phyloP scores from a whole-genome alignment of 2,797 vertebrate genomes.

The Vespertilio murinus region DNA sequence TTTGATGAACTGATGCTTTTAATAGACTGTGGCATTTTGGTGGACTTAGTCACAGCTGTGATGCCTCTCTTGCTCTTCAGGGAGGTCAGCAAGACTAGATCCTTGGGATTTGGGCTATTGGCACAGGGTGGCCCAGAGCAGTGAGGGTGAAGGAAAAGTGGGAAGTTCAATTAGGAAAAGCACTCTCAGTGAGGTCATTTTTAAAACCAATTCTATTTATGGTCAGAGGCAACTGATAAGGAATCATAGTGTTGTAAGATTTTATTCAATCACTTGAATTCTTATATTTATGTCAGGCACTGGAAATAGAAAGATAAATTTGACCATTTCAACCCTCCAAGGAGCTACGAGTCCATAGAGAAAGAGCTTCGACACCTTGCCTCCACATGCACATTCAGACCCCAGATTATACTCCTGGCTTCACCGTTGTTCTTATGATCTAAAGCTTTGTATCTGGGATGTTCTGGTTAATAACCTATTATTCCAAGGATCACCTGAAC shows the following conservation, averaged over 20 bases:
- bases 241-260: neutral
- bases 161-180: neutral
- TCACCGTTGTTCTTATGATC: neutral
- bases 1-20: slow-evolving; percentile 84
- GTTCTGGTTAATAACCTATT: neutral
- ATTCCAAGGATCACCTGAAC: neutral
- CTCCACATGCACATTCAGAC: neutral
- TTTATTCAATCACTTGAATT: neutral
- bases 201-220: neutral
- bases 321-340: neutral
- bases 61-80: neutral
- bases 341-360: neutral
- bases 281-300: neutral
- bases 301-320: neutral
- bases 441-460: neutral
- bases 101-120: neutral
- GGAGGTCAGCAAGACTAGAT: neutral
- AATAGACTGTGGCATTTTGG: slow-evolving; percentile 80
- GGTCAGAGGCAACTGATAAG: neutral
- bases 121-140: neutral
- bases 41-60: slow-evolving; percentile 75
- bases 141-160: neutral
- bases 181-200: neutral
- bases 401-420: no score
- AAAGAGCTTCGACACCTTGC: neutral